These are phyloP conservation scores for Enteromius treurensis DNA, from an alignment of 2,797 vertebrate genomes.

Conservation along the genomic window DNA sequence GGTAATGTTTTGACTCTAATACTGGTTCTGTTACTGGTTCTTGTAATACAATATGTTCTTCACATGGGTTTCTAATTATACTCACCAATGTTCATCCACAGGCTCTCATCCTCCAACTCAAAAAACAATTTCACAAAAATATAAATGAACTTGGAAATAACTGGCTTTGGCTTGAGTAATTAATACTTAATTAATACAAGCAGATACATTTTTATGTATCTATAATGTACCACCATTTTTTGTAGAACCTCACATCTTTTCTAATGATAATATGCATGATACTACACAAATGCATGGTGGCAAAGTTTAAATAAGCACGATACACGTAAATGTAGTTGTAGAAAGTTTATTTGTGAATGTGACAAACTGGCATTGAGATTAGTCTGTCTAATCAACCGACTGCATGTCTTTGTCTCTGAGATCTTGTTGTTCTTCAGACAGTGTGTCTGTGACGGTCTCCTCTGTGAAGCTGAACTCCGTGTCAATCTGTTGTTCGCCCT, in stretches of 20 bases:
- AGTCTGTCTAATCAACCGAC: slow-evolving; percentile 72
- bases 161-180: background rate
- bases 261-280: background rate
- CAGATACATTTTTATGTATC: background rate
- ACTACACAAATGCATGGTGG: background rate
- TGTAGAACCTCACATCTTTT: background rate
- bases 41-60: background rate
- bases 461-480: slow-evolving; percentile 23
- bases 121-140: background rate
- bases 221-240: background rate
- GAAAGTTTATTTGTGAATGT: slow-evolving; percentile 34
- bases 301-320: background rate
- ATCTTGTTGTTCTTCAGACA: slow-evolving; percentile 62
- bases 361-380: slow-evolving; percentile 17
- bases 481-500: background rate
- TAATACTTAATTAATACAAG: background rate
- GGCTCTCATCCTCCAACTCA: background rate
- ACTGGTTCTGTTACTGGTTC: background rate
- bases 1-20: no score
- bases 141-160: background rate
- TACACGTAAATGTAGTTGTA: background rate
- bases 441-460: slow-evolving; percentile 52
- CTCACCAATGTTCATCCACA: background rate
- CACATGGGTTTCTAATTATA: slow-evolving; percentile 5
- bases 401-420: slow-evolving; percentile 76